These are phyloP conservation scores for Notodromas monacha DNA, from an alignment of 2,888 invertebrate species.

Conservation along the genomic window DNA sequence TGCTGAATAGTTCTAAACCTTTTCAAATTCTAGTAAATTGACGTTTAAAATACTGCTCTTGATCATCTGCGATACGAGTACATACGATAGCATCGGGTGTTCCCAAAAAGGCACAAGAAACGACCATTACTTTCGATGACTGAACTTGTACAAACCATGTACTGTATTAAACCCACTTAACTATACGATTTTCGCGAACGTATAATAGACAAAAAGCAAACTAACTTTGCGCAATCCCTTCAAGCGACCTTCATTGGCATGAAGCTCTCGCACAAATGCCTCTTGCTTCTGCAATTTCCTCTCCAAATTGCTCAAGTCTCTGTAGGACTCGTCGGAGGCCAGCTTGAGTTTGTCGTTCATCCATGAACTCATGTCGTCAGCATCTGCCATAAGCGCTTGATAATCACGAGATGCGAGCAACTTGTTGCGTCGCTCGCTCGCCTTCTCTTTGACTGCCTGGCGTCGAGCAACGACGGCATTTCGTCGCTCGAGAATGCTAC, in stretches of 20 bases:
- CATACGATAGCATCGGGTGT: no score
- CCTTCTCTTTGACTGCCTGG: conserved; percentile 28
- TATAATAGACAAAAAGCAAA: conserved; percentile 6
- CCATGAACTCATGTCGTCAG: conserved; percentile 63
- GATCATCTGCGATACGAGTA: no score
- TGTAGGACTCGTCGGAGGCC: conserved; percentile 66
- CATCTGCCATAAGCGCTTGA: conserved; percentile 69
- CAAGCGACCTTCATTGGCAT: conserved; percentile 72
- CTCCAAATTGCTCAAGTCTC: conserved; percentile 57
- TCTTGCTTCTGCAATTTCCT: conserved; percentile 80
- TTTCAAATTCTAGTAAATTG: no score
- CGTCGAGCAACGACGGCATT: conserved; percentile 39
- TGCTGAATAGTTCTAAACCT: no score
- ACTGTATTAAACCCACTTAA: no score
- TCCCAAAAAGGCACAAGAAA: no score
- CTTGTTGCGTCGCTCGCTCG: conserved; percentile 34
- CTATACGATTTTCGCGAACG: no score
- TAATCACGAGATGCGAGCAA: conserved; percentile 54
- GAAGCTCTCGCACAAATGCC: conserved; percentile 73
- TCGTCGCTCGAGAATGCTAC: conserved; percentile 24
- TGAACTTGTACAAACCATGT: no score
- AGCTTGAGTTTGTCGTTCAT: conserved; percentile 63
- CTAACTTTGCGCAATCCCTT: conserved; percentile 43
- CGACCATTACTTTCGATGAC: no score
- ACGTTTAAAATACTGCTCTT: no score